Conservation (phyloP, 2,113 vertebrate species). For the Myotis yumanensis region DNA sequence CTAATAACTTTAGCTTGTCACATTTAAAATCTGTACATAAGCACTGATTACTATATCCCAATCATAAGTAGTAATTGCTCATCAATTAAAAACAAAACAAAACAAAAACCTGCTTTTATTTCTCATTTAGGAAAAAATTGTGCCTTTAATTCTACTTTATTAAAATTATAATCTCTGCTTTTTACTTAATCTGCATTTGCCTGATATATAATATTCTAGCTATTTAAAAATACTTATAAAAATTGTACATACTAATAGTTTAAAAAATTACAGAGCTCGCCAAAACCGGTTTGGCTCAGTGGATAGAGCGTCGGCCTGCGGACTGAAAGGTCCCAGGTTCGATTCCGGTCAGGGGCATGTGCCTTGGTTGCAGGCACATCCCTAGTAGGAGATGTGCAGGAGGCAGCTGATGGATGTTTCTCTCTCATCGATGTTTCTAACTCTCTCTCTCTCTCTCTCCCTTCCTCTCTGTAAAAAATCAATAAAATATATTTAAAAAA, state of each 20-base stretch:
- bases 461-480: too few relatives aligned
- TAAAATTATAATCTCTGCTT: not conserved
- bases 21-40: slow-evolving; percentile 30
- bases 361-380: too few relatives aligned
- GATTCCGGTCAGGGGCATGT: too few relatives aligned
- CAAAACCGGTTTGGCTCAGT: too few relatives aligned
- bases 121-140: slow-evolving; percentile 25
- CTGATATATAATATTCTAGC: not conserved
- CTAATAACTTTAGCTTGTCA: not conserved
- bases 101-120: not conserved
- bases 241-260: not conserved
- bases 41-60: not conserved
- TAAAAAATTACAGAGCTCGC: not conserved
- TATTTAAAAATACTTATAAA: slow-evolving; percentile 52
- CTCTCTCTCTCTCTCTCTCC: too few relatives aligned
- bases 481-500: too few relatives aligned
- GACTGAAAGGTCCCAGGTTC: too few relatives aligned
- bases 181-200: slow-evolving; percentile 39
- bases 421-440: too few relatives aligned
- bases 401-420: too few relatives aligned
- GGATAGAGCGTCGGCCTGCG: too few relatives aligned
- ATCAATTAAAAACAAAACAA: not conserved
- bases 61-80: not conserved
- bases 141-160: slow-evolving; percentile 18
- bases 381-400: too few relatives aligned